Conservation (phyloP, 2,113 vertebrate genomes). For the Sigmodon hispidus region DNA sequence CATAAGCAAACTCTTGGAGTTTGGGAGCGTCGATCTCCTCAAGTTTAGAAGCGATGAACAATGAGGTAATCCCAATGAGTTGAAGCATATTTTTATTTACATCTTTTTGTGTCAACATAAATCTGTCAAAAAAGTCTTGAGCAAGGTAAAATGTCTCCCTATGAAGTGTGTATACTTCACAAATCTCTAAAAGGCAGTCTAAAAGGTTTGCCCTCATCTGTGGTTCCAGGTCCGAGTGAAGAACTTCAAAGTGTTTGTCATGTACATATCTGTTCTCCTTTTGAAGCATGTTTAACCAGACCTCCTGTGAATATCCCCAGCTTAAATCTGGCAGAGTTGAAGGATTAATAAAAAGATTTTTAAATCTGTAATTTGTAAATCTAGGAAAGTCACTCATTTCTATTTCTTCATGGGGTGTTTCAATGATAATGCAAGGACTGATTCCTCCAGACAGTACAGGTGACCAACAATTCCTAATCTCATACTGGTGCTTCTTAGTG, state of each 20-base stretch:
- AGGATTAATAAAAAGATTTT: constrained; percentile 96
- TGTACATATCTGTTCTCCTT: constrained; percentile 95
- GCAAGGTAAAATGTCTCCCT: constrained; percentile 98
- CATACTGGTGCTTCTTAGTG: constrained; percentile 93
- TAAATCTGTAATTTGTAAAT: constrained; percentile 95
- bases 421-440: constrained; percentile 94
- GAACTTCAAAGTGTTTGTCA: constrained; percentile 91
- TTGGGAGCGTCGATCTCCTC: constrained; percentile 99
- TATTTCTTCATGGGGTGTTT: constrained; percentile 96
- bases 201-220: constrained; percentile 97
- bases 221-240: constrained; percentile 92
- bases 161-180: constrained; percentile 96
- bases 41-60: constrained; percentile 97
- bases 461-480: constrained; percentile 97
- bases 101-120: constrained; percentile 95
- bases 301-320: constrained; percentile 96
- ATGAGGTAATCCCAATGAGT: constrained; percentile 95
- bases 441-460: constrained; percentile 89
- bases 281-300: constrained; percentile 97
- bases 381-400: constrained; percentile 89
- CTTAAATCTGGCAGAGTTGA: constrained; percentile 96
- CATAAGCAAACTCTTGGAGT: constrained; percentile 96
- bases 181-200: constrained; percentile 98
- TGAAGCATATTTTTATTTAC: constrained; percentile 95
- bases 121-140: constrained; percentile 98